Conservation (phyloP, 2,797 vertebrate genomes). For the Eutrigla gurnardus region DNA sequence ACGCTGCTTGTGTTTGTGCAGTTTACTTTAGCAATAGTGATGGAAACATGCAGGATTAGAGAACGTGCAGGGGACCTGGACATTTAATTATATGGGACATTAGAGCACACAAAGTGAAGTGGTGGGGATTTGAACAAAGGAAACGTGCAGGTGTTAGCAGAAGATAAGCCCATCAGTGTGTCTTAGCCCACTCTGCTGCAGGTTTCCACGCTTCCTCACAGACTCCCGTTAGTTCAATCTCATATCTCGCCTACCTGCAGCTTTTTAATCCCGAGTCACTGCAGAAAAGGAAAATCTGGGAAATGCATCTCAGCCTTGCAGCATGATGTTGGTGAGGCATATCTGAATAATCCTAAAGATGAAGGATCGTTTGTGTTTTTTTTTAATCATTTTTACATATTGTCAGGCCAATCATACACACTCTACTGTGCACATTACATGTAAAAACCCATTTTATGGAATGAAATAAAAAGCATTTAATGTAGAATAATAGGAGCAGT, state of each 20-base stretch:
- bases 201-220: not conserved
- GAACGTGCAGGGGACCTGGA: conserved; percentile 6
- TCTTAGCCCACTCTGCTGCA: conserved; percentile 13
- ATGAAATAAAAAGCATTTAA: not conserved
- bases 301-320: not conserved
- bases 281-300: not conserved
- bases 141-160: conserved; percentile 39
- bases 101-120: not conserved
- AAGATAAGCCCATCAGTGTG: conserved; percentile 29
- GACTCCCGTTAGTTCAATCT: conserved; percentile 10
- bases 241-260: not conserved
- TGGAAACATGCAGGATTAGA: conserved; percentile 3
- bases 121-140: not conserved
- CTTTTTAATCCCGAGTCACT: conserved; percentile 8
- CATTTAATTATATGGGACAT: conserved; percentile 10
- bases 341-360: not conserved
- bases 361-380: too few relatives aligned
- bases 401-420: too few relatives aligned
- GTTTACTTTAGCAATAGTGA: not conserved
- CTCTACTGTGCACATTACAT: too few relatives aligned
- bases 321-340: not conserved
- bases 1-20: not conserved
- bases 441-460: too few relatives aligned
- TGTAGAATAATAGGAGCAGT: not conserved
- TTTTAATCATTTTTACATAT: too few relatives aligned